phyloP scores from a whole-genome alignment of 2,888 invertebrate genomes.

The Andrena trimmerana region DNA sequence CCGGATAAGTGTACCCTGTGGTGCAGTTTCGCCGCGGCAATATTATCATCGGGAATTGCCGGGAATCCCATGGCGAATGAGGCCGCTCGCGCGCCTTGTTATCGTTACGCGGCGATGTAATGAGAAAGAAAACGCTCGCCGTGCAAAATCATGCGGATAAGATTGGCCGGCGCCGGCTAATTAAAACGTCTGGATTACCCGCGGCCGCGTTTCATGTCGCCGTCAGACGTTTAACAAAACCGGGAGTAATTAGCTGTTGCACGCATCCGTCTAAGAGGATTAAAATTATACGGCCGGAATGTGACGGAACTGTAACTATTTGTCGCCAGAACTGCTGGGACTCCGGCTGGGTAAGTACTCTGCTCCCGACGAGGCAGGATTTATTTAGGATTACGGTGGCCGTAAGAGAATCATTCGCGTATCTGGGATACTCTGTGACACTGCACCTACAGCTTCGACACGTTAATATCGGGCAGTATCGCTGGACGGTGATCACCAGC shows the following conservation, averaged over 20 bases:
- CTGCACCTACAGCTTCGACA: neutral
- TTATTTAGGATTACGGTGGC: neutral
- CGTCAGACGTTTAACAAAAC: conserved; percentile 11
- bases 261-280: conserved; percentile 49
- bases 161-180: conserved; percentile 56
- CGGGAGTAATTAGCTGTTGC: conserved; percentile 53
- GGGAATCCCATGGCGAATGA: conserved; percentile 48
- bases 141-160: conserved; percentile 61
- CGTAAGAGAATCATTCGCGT: neutral
- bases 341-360: neutral
- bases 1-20: conserved; percentile 51
- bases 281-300: conserved; percentile 53
- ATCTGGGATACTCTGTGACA: neutral
- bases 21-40: conserved; percentile 41
- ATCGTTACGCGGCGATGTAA: conserved; percentile 64
- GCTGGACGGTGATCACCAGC: neutral
- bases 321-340: conserved; percentile 30
- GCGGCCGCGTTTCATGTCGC: conserved; percentile 53
- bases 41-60: conserved; percentile 65
- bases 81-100: conserved; percentile 50
- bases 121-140: conserved; percentile 51
- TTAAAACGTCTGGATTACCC: conserved; percentile 61
- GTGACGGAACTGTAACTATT: conserved; percentile 38
- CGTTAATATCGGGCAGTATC: neutral
- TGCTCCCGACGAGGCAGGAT: neutral